These are phyloP conservation scores for Agapornis roseicollis DNA, from an alignment of 2,113 vertebrate species.

Conservation along the genomic window DNA sequence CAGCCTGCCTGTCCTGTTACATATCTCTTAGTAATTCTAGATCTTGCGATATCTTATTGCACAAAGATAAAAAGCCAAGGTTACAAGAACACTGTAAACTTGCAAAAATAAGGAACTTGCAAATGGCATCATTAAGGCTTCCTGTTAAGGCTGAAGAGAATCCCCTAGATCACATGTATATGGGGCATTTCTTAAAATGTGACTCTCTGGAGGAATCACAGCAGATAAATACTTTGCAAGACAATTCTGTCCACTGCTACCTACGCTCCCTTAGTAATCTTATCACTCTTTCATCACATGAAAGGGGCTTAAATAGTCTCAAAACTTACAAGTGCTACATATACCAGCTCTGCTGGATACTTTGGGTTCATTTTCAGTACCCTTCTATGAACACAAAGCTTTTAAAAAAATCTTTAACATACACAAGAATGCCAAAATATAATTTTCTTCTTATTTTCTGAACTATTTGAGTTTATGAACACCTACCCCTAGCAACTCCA, in stretches of 20 bases:
- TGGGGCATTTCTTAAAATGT: not conserved
- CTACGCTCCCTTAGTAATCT: not conserved
- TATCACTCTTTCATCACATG: not conserved
- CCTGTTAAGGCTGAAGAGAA: not conserved
- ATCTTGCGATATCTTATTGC: too few species aligned
- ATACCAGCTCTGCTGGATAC: not conserved
- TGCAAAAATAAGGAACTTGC: not conserved
- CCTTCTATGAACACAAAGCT: not conserved
- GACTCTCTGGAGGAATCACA: not conserved
- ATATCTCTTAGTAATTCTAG: not conserved
- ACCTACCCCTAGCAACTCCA: constrained; percentile 16
- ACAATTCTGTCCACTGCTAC: not conserved
- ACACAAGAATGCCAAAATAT: constrained; percentile 37
- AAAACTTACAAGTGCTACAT: not conserved
- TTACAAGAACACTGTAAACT: not conserved
- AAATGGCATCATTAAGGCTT: not conserved
- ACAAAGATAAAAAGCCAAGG: not conserved
- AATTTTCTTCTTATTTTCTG: constrained; percentile 36
- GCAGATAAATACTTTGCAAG: not conserved
- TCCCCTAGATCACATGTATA: fast-evolving
- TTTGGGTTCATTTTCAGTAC: not conserved
- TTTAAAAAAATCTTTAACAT: not conserved
- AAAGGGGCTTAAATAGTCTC: not conserved
- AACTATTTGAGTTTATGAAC: constrained; percentile 18
- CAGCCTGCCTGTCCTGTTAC: not conserved